Evolutionary conservation across 1,140 invertebrate genomes (phyloP), one percentile per base, ranked within the genome.

Genomic region (Papilio aristodemus): DNA sequence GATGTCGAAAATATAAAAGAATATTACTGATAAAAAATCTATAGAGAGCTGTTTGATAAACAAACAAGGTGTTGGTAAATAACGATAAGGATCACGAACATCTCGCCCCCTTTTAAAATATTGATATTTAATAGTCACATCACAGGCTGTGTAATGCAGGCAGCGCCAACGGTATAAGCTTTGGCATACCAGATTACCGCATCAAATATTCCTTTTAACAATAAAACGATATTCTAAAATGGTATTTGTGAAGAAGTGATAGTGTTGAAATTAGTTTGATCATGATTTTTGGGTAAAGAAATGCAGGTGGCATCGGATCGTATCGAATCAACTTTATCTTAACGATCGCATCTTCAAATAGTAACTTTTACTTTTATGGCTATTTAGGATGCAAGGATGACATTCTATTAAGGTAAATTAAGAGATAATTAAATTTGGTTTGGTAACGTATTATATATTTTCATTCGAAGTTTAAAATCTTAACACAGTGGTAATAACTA

Each of bases 341-440:
- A 79, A 83, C 82, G 83, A 86, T 89, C 76, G 69, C 77, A 91
- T 91, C 86, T 86, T 79, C 80, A 84, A 85, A 90, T 89, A 86
- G 83, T 79, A 86, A 89, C 85, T 88, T 86, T 91, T 89, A 87
- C 86, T 91, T 89, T 89, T 88, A 88, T 84, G 76, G 70, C 64
- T 69, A 69, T 84, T 86, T 87, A 83, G 85, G 85, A 85, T 83
- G 78, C 77, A 82, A 86, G 75, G 36, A 50, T 46, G 62, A 25
- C 19, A 64, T 64, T 43, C 62, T 27, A 46, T 43, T 27, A 64
- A 10, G n/a, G 13, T 43, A 19, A 64, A 64, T 64, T 62, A 62
- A 62, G 37, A 62, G 59, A 59, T 37, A 59, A 59, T 59, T 32
- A 59, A 59, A 59, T 59, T 59, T 54, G 46, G 46, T 54, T 10